Conservation (phyloP, 2,888 invertebrate genomes). For the Megastigmus dorsalis region DNA sequence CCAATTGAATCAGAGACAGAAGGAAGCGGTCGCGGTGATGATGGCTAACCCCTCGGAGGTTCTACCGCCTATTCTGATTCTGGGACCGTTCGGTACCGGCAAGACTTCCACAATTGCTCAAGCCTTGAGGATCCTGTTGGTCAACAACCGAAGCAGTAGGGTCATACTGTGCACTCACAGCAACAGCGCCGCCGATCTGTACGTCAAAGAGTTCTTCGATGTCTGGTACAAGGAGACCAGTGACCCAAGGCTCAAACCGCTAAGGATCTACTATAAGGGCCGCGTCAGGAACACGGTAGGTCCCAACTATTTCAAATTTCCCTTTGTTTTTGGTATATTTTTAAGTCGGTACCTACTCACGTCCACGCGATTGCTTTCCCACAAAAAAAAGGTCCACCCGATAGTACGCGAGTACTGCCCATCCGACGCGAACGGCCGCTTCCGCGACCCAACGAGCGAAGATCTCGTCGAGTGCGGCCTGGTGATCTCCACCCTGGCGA, state of each 20-base stretch:
- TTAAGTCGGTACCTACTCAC: too few species aligned
- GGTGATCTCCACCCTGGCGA: slow-evolving; percentile 86
- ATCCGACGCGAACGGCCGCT: slow-evolving; percentile 79
- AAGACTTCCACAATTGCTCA: slow-evolving; percentile 89
- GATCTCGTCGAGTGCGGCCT: slow-evolving; percentile 80
- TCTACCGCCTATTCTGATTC: slow-evolving; percentile 83
- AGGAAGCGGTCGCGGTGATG: slow-evolving; percentile 86
- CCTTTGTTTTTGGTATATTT: slow-evolving; percentile 21
- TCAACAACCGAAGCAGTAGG: slow-evolving; percentile 81
- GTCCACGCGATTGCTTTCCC: too few species aligned
- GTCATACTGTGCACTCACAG: slow-evolving; percentile 91
- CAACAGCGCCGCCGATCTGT: slow-evolving; percentile 90
- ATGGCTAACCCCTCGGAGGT: slow-evolving; percentile 80
- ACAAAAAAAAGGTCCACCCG: slow-evolving; percentile 68
- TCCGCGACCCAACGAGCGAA: slow-evolving; percentile 82
- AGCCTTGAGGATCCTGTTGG: slow-evolving; percentile 67
- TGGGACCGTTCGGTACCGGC: slow-evolving; percentile 91
- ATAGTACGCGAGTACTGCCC: slow-evolving; percentile 81
- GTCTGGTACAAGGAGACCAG: slow-evolving; percentile 82
- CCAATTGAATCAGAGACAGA: slow-evolving; percentile 85
- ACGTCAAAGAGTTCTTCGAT: slow-evolving; percentile 89
- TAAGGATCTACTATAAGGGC: slow-evolving; percentile 87
- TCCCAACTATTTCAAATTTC: too few species aligned
- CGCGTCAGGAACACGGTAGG: slow-evolving; percentile 86
- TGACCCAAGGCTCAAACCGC: slow-evolving; percentile 79